Base-by-base conservation (phyloP, 2,888 invertebrate genomes). In the Alsophila aescularia region DNA sequence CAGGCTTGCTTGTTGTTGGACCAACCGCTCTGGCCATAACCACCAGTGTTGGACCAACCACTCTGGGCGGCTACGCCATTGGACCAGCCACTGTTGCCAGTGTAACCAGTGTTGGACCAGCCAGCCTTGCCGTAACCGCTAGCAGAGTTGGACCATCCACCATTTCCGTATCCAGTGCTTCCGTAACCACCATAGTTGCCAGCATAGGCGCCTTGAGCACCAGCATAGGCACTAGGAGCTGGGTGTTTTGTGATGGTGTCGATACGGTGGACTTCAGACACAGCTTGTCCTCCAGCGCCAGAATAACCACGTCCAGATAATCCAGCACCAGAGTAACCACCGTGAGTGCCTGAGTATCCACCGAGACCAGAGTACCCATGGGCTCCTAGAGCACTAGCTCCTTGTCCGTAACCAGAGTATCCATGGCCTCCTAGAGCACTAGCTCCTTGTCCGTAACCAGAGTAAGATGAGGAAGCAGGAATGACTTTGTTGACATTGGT, bases 401-500 rank as follows among this genome's bases (percentile, higher is more conserved):
- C 56, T 13, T 55, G 50, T 32, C 57, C 63, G 27, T 60, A 48
- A 3, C 58, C 60, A 14, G 62, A 44, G 15, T 52, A 29, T 9
- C 49, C 54, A 24, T 56, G 52, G 27, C 63, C 60, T 10, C 54
- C 65, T 58, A 47, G 41, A 24, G 48, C 32, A 8, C 57, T 50
- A 29, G 58, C 58, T 1, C 62, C 56, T 13, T 55, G 50, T 32
- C 57, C 63, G 27, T 60, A 48, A 3, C 58, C 60, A 14, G 62
- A 55, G 44, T 50, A 47, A 5, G 52, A 49, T 12, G 63, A 58
- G 8, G 72, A 66, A n/a, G 69, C 59, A 4, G 68, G 64, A n/a
- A 75, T 65, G 37, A 71, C 68, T 58, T 67, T 75, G 15, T 62
- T 64, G 9, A 75, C 71, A 4, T 70, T 66, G 15, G 71, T 67